phyloP scores from a whole-genome alignment of 2,888 invertebrate species.

The Amphiduros pacificus region DNA sequence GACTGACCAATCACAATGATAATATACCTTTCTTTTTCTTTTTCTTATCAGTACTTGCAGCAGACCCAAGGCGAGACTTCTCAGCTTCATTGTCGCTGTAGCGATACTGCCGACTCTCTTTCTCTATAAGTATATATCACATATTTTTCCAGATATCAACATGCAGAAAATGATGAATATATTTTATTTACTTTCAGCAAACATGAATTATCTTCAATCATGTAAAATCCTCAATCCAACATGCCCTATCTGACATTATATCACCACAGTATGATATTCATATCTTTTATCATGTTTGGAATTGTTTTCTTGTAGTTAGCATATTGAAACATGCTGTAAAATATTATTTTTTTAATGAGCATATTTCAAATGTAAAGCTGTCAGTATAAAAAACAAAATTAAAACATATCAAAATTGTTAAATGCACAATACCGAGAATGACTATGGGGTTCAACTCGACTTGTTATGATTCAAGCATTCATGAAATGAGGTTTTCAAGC shows the following conservation, averaged over 20 bases:
- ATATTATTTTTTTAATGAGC: too few species aligned
- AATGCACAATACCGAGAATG: too few species aligned
- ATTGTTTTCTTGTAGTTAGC: too few species aligned
- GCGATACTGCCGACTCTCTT: constrained; percentile 4
- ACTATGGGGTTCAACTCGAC: too few species aligned
- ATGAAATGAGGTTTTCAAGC: too few species aligned
- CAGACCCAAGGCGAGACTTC: constrained; percentile 1
- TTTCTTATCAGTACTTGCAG: constrained; percentile 3
- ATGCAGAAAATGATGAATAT: background rate
- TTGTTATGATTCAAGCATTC: too few species aligned
- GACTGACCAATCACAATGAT: background rate
- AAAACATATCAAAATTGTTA: background rate
- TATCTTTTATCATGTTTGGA: too few species aligned
- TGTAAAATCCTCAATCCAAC: too few species aligned
- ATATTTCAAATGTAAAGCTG: background rate
- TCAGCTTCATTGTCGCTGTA: constrained; percentile 3
- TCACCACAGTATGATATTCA: too few species aligned
- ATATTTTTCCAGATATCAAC: background rate
- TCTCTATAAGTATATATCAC: background rate
- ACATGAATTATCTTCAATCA: background rate
- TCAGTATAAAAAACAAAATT: background rate
- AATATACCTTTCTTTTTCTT: constrained; percentile 28
- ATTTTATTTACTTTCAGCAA: background rate
- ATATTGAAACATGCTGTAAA: too few species aligned
- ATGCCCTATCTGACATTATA: too few species aligned